A percentile compares a stretch with the other conserved stretches of the same genome.
Conservation (phyloP, 2,113 vertebrate genomes). For the Mugil cephalus region DNA sequence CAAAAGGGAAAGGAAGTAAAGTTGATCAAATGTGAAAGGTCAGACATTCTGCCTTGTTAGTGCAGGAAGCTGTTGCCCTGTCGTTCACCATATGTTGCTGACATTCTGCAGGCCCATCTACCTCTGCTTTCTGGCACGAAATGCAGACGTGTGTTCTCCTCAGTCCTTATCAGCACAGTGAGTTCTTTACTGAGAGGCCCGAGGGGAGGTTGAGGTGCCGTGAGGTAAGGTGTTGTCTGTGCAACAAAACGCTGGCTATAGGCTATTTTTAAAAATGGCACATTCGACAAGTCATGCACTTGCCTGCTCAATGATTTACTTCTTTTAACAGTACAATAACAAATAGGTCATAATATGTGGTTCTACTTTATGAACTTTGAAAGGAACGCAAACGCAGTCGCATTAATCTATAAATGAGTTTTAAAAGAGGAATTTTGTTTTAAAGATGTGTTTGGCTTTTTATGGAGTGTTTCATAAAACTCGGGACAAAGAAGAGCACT, state of each 20-base stretch:
- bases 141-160: constrained; percentile 24
- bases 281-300: constrained; percentile 49
- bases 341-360: constrained; percentile 57
- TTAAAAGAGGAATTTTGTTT: constrained; percentile 61
- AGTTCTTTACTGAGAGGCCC: constrained; percentile 23
- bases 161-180: constrained; percentile 22
- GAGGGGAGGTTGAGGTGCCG: constrained; percentile 10
- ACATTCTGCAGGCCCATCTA: constrained; percentile 42
- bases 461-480: constrained; percentile 75
- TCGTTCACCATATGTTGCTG: constrained; percentile 15
- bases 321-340: constrained; percentile 48
- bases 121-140: not conserved
- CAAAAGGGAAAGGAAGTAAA: constrained; percentile 14
- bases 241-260: constrained; percentile 4
- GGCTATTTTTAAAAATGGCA: constrained; percentile 41
- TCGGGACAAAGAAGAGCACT: constrained; percentile 41
- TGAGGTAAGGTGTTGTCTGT: not conserved
- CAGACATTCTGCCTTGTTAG: not conserved
- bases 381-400: constrained; percentile 46
- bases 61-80: constrained; percentile 21
- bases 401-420: constrained; percentile 60
- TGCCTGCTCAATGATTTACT: constrained; percentile 47
- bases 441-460: constrained; percentile 64
- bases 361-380: constrained; percentile 51
- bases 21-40: constrained; percentile 32